A percentile compares a stretch with the other conserved stretches of the same genome.
These are phyloP conservation scores for Chymomyza caudatula DNA, from an alignment of 2,888 invertebrate genomes.

Conservation along the genomic window DNA sequence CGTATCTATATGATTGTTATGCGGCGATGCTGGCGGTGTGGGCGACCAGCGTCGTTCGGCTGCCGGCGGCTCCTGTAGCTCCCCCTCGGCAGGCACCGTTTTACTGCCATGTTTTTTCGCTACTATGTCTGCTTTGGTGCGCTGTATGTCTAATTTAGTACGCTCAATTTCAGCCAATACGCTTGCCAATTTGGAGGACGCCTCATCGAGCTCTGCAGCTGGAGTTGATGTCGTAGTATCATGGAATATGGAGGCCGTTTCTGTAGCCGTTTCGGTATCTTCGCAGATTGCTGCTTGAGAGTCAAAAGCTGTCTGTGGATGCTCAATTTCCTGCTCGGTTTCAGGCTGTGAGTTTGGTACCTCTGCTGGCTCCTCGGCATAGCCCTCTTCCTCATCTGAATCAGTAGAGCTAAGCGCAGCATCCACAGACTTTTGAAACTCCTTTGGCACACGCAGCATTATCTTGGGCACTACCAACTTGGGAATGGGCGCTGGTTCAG, in stretches of 20 bases:
- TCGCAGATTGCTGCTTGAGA: conserved; percentile 23
- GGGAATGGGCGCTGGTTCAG: conserved; percentile 44
- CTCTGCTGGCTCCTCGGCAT: conserved; percentile 3
- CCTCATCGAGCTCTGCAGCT: conserved; percentile 39
- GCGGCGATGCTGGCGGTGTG: conserved; percentile 72
- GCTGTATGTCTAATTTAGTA: conserved; percentile 72
- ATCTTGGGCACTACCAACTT: conserved; percentile 82
- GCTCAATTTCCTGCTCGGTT: not conserved
- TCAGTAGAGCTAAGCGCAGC: conserved; percentile 76
- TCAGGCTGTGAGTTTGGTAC: not conserved
- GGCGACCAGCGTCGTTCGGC: conserved; percentile 69
- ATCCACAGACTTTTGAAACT: conserved; percentile 78
- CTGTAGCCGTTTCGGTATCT: conserved; percentile 45
- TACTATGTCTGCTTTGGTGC: conserved; percentile 63
- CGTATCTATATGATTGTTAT: conserved; percentile 42
- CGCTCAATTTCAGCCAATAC: conserved; percentile 74
- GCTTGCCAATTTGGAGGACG: conserved; percentile 58
- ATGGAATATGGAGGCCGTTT: conserved; percentile 36
- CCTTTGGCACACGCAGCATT: conserved; percentile 83
- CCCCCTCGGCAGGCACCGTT: not conserved
- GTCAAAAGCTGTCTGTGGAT: not conserved
- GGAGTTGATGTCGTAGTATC: conserved; percentile 16
- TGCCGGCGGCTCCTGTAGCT: conserved; percentile 28
- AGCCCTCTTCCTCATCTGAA: conserved; percentile 69
- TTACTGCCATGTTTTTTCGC: conserved; percentile 38